These are phyloP conservation scores for Pelagia noctiluca DNA, from an alignment of 30 jellyfish, hydroid and myxozoan species.

Conservation along the genomic window DNA sequence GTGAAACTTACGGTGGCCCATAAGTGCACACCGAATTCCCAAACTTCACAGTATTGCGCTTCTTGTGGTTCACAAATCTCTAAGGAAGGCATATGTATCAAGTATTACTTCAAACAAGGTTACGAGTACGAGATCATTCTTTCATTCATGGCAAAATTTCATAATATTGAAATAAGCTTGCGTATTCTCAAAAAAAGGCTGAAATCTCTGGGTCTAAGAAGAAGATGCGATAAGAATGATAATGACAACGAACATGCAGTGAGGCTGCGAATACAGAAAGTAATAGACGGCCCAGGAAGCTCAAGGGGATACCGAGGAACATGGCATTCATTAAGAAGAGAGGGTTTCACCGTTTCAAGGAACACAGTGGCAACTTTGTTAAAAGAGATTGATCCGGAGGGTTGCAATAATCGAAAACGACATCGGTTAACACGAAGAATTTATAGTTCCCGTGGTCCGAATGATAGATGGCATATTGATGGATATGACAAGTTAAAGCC, in stretches of 20 bases:
- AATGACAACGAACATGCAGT: too few relatives aligned
- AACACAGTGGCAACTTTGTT: neutral
- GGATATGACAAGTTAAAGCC: neutral
- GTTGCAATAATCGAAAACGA: too few relatives aligned
- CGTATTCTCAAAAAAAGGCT: too few relatives aligned
- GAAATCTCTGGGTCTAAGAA: too few relatives aligned
- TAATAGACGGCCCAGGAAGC: conserved; percentile 30
- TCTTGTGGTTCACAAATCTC: neutral
- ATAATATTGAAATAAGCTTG: too few relatives aligned
- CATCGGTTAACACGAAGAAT: too few relatives aligned
- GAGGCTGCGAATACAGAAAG: conserved; percentile 1
- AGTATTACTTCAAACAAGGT: neutral
- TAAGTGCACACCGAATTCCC: conserved; percentile 18
- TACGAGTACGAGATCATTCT: neutral
- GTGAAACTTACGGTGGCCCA: conserved; percentile 34
- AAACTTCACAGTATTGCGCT: neutral
- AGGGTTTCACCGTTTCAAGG: conserved; percentile 61
- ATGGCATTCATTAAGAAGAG: conserved; percentile 50
- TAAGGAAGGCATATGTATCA: neutral
- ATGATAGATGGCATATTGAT: neutral
- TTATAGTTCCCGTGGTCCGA: too few relatives aligned
- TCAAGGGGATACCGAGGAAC: conserved; percentile 31
- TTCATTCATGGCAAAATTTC: too few relatives aligned
- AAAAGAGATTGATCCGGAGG: conserved; percentile 51
- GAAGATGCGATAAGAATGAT: neutral